Evolutionary conservation across 1,140 invertebrate genomes (phyloP).

Genomic region (Linepithema humile): DNA sequence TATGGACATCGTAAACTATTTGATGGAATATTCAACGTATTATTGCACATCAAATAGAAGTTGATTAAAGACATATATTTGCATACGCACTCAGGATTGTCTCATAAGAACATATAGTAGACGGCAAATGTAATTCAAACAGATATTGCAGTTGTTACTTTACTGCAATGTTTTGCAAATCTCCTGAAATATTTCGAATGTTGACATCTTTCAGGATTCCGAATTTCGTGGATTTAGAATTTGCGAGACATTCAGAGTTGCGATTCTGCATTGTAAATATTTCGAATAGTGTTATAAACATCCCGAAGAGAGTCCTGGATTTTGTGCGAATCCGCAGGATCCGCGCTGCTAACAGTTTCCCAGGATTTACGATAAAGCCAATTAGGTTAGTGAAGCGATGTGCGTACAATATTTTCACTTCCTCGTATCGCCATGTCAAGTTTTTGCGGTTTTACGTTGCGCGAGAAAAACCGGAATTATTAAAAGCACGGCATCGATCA

Average conservation of each 20-base stretch:
- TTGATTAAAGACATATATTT: neutral
- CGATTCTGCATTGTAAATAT: neutral
- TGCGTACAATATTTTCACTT: neutral
- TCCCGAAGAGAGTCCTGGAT: neutral
- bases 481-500: conserved; percentile 66
- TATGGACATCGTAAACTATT: too few species aligned
- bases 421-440: neutral
- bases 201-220: conserved; percentile 22
- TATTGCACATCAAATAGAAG: neutral
- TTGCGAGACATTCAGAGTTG: neutral
- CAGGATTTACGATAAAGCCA: neutral
- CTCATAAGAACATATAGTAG: neutral
- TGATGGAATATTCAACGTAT: neutral
- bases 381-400: neutral
- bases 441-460: conserved; percentile 4
- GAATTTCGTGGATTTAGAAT: neutral
- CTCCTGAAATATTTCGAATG: conserved; percentile 19
- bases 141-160: conserved; percentile 20
- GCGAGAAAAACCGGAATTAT: conserved; percentile 57
- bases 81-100: neutral
- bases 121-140: neutral
- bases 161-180: neutral
- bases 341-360: neutral
- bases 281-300: neutral
- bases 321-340: neutral